Evolutionary conservation across 37 sponge, comb jelly and placozoan genomes (phyloP).

Genomic region (Spongilla lacustris): DNA sequence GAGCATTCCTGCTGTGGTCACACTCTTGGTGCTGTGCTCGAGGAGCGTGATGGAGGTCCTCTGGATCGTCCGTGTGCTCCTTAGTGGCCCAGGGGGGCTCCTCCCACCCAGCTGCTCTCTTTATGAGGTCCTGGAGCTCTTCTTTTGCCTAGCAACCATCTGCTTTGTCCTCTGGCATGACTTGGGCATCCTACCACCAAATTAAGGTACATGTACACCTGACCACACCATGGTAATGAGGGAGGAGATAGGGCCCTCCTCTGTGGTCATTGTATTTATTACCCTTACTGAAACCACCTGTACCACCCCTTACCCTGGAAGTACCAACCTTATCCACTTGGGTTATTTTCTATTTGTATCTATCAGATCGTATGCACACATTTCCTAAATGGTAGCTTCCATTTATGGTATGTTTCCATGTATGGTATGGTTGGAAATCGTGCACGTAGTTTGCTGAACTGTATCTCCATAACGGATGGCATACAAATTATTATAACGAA

Average conservation of each 20-base stretch:
- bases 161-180: conserved; percentile 1
- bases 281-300: background rate
- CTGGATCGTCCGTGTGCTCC: background rate
- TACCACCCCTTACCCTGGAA: conserved; percentile 62
- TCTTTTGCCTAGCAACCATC: conserved; percentile 9
- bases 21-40: background rate
- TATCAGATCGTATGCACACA: no score
- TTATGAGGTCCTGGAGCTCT: background rate
- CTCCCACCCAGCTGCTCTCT: background rate
- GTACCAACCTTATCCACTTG: no score
- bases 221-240: background rate
- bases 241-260: no score
- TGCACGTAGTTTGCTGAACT: no score
- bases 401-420: no score
- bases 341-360: no score
- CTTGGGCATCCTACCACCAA: background rate
- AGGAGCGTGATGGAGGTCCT: background rate
- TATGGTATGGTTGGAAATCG: no score
- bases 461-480: no score
- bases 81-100: background rate
- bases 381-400: no score
- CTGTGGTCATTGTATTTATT: no score
- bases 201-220: no score
- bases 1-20: background rate
- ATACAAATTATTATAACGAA: no score